Evolutionary conservation across 92 coral and sea anemone species (phyloP), one percentile per base, ranked within the genome.

Genomic region (Phymanthus crucifer): DNA sequence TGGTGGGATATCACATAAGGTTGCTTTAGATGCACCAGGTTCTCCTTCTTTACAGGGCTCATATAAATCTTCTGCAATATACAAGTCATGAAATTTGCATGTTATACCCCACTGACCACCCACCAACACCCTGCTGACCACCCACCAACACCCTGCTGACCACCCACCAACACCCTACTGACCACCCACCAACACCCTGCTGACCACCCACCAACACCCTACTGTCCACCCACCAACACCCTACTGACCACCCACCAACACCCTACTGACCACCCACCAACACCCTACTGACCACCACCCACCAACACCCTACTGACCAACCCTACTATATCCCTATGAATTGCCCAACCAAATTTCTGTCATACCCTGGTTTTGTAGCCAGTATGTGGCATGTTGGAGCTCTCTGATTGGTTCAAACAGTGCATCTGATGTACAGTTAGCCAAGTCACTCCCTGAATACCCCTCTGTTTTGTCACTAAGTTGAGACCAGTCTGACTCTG

Each of bases 361-460:
- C 47, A 16, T 83, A 91, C 99, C 98, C 85, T 81, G 31, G 36
- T 86, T 91, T 7, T 84, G 78, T 72, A 83, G 84, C 99, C 99
- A 96, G 83, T 83, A 86, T 58, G 82, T 77, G 56, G 91, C 87
- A 43, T 78, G 72, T 68, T 93, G 92, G 23, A 96, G 90, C 75
- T 96, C 99, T 81, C 99, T 87, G 73, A 96, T 65, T 27, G 99
- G 98, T 83, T 96, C 99, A 87, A 96, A 96, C 89, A 96, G 78
- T 21, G 99, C 98, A 70, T 96, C 99, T 18, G 98, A 93, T 12
- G 91, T 89, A 56, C 99, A 96, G 81, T 94, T 93, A 10, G 99
- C 90, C 72, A 96, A 84, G 69, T 96, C 99, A 79, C 99, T 96
- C 6, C 99, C 99, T 0, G 99, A 96, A 81, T 91, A 91, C 23